Conservation (phyloP, 64 coral and sea anemone genomes). For the Stylophora pistillata region DNA sequence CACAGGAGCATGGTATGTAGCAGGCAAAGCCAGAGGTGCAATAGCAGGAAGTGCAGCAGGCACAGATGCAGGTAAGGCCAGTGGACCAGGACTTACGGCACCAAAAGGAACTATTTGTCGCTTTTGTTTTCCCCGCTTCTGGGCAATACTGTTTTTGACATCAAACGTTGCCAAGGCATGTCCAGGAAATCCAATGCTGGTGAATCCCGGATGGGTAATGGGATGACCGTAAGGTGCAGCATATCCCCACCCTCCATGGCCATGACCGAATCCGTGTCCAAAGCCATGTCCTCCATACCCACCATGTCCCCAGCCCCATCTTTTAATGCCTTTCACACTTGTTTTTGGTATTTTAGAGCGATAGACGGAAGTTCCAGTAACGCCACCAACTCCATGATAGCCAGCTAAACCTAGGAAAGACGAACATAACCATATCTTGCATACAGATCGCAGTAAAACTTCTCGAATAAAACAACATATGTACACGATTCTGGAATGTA, state of each 20-base stretch:
- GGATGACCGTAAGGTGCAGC: conserved; percentile 91
- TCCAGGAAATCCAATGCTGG: conserved; percentile 91
- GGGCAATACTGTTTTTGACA: conserved; percentile 87
- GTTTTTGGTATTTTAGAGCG: conserved; percentile 61
- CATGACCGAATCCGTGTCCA: neutral
- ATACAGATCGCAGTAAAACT: neutral
- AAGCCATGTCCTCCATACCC: conserved; percentile 47
- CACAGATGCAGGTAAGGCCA: conserved; percentile 1
- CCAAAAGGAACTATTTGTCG: conserved; percentile 48
- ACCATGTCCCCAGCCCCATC: conserved; percentile 53
- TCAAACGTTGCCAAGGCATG: conserved; percentile 95
- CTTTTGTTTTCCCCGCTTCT: conserved; percentile 66
- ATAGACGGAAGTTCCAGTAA: conserved; percentile 59
- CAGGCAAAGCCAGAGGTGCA: conserved; percentile 19
- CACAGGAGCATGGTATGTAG: conserved; percentile 46
- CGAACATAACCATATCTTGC: too few relatives aligned
- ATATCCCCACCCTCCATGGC: conserved; percentile 42
- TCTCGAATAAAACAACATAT: neutral
- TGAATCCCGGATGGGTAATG: conserved; percentile 97
- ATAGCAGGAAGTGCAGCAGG: conserved; percentile 13
- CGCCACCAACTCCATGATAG: conserved; percentile 65
- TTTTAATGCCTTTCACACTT: conserved; percentile 42
- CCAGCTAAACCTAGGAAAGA: conserved; percentile 36
- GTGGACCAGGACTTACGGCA: conserved; percentile 7
- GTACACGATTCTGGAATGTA: too few relatives aligned